phyloP scores from a whole-genome alignment of 2,113 vertebrate genomes.

The Heloderma charlesbogerti region DNA sequence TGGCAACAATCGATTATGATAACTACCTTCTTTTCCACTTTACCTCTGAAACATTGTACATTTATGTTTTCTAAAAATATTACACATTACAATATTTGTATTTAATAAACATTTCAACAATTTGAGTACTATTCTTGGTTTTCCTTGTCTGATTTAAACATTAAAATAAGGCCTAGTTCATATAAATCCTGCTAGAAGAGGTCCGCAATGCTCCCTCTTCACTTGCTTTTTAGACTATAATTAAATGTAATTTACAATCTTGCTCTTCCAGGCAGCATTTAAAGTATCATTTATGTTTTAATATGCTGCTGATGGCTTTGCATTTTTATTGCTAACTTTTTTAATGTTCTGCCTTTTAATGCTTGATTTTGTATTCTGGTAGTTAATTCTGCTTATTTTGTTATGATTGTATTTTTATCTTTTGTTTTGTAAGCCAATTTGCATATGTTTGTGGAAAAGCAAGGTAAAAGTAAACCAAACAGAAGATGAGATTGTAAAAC shows the following conservation, averaged over 20 bases:
- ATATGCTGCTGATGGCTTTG: background rate
- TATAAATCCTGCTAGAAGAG: background rate
- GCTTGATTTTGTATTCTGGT: background rate
- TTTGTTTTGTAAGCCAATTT: background rate
- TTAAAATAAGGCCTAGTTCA: background rate
- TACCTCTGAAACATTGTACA: constrained; percentile 16
- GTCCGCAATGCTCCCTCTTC: no score
- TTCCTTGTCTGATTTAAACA: background rate
- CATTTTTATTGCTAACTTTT: background rate
- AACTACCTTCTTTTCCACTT: background rate
- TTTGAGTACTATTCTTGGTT: background rate
- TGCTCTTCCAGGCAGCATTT: background rate
- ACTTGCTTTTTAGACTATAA: background rate
- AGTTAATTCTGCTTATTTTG: background rate
- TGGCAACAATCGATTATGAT: background rate
- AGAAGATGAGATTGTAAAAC: background rate
- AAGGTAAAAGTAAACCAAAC: background rate
- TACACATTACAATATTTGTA: constrained; percentile 20
- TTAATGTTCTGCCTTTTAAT: background rate
- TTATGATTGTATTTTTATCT: background rate
- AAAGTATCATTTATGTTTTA: background rate
- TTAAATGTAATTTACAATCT: background rate
- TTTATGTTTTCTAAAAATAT: constrained; percentile 24
- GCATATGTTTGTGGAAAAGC: background rate
- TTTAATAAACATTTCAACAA: constrained; percentile 31